A percentile compares a stretch with the other conserved stretches of the same genome.
These are phyloP conservation scores for Exephanes ischioxanthus DNA, from an alignment of 2,888 invertebrate genomes.

Conservation along the genomic window DNA sequence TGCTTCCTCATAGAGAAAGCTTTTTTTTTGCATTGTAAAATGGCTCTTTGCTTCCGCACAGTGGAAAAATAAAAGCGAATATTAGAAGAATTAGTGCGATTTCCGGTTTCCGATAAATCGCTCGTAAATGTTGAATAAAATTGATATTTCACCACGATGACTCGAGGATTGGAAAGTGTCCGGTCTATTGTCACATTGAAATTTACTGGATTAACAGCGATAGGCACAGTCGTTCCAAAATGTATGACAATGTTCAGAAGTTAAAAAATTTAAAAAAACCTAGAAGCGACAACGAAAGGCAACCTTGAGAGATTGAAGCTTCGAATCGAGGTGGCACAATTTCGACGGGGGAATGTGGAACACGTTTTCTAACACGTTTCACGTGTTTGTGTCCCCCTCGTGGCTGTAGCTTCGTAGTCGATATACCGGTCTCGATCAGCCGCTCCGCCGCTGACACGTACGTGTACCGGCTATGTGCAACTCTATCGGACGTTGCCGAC, in stretches of 20 bases:
- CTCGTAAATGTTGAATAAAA: neutral
- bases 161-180: neutral
- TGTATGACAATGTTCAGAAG: slow-evolving; percentile 18
- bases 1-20: too few relatives aligned
- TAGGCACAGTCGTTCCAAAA: slow-evolving; percentile 19
- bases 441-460: slow-evolving; percentile 26
- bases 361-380: slow-evolving; percentile 38
- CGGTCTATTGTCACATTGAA: neutral
- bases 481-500: slow-evolving; percentile 36
- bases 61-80: neutral
- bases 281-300: neutral
- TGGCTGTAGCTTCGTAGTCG: slow-evolving; percentile 1
- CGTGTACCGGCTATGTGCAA: slow-evolving; percentile 3
- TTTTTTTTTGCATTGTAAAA: too few relatives aligned
- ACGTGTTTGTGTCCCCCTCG: slow-evolving; percentile 16
- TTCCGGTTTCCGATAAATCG: neutral
- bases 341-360: slow-evolving; percentile 38
- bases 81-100: neutral
- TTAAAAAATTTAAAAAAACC: neutral
- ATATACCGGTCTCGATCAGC: slow-evolving; percentile 44
- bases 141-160: neutral
- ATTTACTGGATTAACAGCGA: slow-evolving; percentile 1
- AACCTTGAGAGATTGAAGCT: slow-evolving; percentile 44
- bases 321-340: slow-evolving; percentile 29
- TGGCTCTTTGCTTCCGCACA: too few relatives aligned